Conservation (phyloP, 2,888 invertebrate genomes). For the Eilema caniola region DNA sequence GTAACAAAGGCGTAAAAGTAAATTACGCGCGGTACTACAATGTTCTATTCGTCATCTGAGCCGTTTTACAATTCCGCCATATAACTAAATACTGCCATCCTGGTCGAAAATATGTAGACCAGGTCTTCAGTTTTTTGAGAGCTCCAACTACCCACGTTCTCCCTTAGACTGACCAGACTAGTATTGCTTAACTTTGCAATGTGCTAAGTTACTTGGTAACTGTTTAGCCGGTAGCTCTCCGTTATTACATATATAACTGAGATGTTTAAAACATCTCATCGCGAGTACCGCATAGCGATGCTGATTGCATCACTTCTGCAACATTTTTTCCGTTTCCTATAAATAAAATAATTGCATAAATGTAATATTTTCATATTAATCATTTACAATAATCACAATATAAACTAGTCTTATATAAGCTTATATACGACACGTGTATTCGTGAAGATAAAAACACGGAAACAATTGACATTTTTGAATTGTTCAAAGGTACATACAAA, state of each 20-base stretch:
- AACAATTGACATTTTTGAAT: constrained; percentile 41
- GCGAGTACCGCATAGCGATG: constrained; percentile 4
- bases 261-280: constrained; percentile 9
- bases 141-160: neutral
- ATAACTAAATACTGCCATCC: too few relatives aligned
- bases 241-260: neutral
- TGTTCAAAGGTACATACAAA: constrained; percentile 26
- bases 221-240: neutral
- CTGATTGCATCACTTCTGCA: constrained; percentile 25
- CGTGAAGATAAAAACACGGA: constrained; percentile 38
- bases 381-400: constrained; percentile 39
- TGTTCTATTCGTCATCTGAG: neutral
- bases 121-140: neutral
- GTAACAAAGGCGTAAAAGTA: constrained; percentile 10
- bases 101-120: too few relatives aligned
- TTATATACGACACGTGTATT: constrained; percentile 49
- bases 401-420: constrained; percentile 47
- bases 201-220: neutral
- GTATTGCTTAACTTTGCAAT: neutral
- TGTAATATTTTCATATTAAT: constrained; percentile 38
- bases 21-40: neutral
- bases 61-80: too few relatives aligned
- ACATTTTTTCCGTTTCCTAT: constrained; percentile 35
- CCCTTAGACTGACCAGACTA: neutral
- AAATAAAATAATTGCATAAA: constrained; percentile 31